Conservation (phyloP, 2,113 vertebrate genomes). For the Ceyx cyanopectus region DNA sequence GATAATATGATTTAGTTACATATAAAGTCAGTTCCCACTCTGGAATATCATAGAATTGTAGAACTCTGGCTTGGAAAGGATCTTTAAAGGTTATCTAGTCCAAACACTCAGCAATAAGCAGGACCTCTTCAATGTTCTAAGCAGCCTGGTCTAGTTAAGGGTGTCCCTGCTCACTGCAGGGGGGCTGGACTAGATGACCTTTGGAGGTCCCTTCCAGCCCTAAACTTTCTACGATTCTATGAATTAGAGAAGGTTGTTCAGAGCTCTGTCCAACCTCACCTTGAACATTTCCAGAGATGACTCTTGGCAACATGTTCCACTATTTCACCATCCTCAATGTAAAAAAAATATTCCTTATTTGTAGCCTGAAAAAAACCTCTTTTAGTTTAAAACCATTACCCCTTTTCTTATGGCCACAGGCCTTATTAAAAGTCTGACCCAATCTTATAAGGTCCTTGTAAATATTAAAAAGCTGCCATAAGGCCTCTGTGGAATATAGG, state of each 20-base stretch:
- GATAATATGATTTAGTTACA: neutral
- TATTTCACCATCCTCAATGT: neutral
- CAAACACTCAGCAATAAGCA: neutral
- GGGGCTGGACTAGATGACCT: too few species aligned
- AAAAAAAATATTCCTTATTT: neutral
- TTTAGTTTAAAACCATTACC: neutral
- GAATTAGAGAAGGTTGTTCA: neutral
- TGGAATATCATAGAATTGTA: neutral
- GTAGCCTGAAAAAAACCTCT: neutral
- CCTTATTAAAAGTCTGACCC: neutral
- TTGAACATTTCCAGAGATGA: neutral
- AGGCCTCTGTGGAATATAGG: neutral
- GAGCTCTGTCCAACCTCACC: neutral
- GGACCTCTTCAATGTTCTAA: neutral
- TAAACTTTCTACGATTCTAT: too few species aligned
- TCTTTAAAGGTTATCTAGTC: neutral
- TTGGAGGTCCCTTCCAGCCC: too few species aligned
- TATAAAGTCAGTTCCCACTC: neutral
- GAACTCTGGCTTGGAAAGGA: neutral
- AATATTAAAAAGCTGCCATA: neutral
- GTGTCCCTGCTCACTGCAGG: too few species aligned
- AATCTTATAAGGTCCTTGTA: neutral
- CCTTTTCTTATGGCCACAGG: fast-evolving
- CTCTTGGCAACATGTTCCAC: neutral
- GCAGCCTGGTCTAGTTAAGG: too few species aligned